Conservation (phyloP, 1,140 invertebrate species). For the Ganaspis sp. region DNA sequence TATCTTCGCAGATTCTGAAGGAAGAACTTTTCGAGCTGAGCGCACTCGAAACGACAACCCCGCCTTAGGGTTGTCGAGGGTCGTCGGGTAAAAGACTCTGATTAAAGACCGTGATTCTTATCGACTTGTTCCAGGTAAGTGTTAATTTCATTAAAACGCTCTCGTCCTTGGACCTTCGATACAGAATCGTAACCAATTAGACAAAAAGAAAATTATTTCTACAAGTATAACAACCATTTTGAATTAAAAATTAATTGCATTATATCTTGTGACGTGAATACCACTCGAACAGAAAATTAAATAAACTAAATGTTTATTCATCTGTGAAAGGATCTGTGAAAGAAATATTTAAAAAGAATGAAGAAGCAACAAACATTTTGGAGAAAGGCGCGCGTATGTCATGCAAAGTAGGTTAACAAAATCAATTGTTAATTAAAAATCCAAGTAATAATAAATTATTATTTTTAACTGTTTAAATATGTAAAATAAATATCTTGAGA, state of each 20-base stretch:
- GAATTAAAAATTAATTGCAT: background rate
- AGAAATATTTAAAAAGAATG: too few species aligned
- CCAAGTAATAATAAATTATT: too few species aligned
- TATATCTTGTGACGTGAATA: background rate
- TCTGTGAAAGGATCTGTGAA: too few species aligned
- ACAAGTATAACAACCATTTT: background rate
- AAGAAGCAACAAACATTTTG: too few species aligned
- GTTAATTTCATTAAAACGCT: slow-evolving; percentile 54
- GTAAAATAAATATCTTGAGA: too few species aligned
- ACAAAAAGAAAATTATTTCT: background rate
- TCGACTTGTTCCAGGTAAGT: slow-evolving; percentile 44
- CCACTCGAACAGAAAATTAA: too few species aligned
- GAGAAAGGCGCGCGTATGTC: too few species aligned
- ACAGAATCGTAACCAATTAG: slow-evolving; percentile 36
- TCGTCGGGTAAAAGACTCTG: slow-evolving; percentile 49
- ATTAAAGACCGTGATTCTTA: slow-evolving; percentile 59
- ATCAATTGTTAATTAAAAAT: too few species aligned
- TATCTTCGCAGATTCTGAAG: slow-evolving; percentile 33
- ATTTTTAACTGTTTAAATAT: too few species aligned
- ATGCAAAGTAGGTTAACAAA: too few species aligned
- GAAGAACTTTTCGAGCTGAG: slow-evolving; percentile 52
- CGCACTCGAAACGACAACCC: slow-evolving; percentile 43
- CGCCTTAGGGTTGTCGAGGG: slow-evolving; percentile 42
- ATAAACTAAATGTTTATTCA: too few species aligned
- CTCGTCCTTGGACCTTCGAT: slow-evolving; percentile 40